Percentiles rank a stretch among this genome's conserved stretches.
Evolutionary conservation across 1,140 invertebrate species (phyloP).

Genomic region (Dreissena rostriformis): DNA sequence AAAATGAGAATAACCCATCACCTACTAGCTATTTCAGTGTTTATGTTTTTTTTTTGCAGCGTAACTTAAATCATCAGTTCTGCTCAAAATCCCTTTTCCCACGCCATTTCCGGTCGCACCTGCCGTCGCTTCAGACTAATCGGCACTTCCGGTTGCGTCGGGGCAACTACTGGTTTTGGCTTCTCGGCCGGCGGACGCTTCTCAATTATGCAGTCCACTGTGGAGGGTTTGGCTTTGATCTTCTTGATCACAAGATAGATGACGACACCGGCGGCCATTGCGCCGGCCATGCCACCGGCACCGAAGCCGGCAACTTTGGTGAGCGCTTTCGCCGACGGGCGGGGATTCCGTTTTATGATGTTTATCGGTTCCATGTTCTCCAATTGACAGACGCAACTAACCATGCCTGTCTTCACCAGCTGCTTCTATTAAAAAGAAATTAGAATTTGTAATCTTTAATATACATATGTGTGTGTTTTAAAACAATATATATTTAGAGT

Average conservation of each 20-base stretch:
- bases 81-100: no score
- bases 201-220: no score
- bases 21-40: no score
- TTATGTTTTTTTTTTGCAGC: no score
- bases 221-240: no score
- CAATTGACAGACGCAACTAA: slow-evolving; percentile 3
- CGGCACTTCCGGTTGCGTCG: no score
- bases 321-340: background rate
- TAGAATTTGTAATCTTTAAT: background rate
- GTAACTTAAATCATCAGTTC: no score
- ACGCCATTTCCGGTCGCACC: no score
- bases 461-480: background rate
- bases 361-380: background rate
- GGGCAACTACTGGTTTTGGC: no score
- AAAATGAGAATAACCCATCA: no score
- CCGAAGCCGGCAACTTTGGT: slow-evolving; percentile 18
- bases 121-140: no score
- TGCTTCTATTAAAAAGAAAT: background rate
- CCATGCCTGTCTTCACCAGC: slow-evolving; percentile 4
- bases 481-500: background rate
- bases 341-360: slow-evolving; percentile 8
- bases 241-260: slow-evolving; percentile 8
- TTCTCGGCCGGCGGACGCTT: no score
- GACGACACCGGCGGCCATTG: background rate
- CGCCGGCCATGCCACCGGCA: slow-evolving; percentile 24